Conservation (phyloP, 2,888 invertebrate species). For the Chironomus tentans region DNA sequence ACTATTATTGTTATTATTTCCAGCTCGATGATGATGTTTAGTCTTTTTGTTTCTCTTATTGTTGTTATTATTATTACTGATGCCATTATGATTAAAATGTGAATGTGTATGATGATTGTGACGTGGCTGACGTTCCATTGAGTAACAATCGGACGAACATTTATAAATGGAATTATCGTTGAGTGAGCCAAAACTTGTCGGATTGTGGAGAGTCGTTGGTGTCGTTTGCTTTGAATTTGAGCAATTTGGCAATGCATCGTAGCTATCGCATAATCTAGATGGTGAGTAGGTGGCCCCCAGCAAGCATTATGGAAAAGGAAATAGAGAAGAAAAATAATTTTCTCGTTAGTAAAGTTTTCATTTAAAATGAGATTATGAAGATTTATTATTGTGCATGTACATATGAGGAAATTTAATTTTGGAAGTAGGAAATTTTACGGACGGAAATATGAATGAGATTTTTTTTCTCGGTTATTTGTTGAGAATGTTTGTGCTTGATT, state of each 20-base stretch:
- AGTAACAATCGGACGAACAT: conserved; percentile 22
- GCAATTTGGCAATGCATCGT: conserved; percentile 39
- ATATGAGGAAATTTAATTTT: no score
- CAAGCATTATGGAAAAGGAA: neutral
- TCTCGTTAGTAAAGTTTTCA: no score
- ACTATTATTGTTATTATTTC: no score
- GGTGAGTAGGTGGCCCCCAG: neutral
- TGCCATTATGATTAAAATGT: conserved; percentile 11
- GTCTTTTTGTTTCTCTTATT: conserved; percentile 22
- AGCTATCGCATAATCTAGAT: conserved; percentile 39
- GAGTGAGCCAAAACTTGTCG: conserved; percentile 9
- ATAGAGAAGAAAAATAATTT: neutral
- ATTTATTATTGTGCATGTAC: neutral
- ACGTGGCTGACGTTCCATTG: conserved; percentile 19
- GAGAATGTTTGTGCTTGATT: no score
- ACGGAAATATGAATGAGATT: no score
- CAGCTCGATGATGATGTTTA: conserved; percentile 7
- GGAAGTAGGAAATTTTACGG: no score
- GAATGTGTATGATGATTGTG: conserved; percentile 14
- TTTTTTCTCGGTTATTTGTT: no score
- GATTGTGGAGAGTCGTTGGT: conserved; percentile 31
- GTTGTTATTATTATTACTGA: neutral
- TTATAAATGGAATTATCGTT: conserved; percentile 18
- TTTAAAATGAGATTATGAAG: neutral
- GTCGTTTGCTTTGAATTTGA: conserved; percentile 32